Percentiles rank a stretch among this genome's conserved stretches.
These are phyloP conservation scores for Dipodomys stephensi DNA, from an alignment of 2,113 vertebrate species.

Conservation along the genomic window DNA sequence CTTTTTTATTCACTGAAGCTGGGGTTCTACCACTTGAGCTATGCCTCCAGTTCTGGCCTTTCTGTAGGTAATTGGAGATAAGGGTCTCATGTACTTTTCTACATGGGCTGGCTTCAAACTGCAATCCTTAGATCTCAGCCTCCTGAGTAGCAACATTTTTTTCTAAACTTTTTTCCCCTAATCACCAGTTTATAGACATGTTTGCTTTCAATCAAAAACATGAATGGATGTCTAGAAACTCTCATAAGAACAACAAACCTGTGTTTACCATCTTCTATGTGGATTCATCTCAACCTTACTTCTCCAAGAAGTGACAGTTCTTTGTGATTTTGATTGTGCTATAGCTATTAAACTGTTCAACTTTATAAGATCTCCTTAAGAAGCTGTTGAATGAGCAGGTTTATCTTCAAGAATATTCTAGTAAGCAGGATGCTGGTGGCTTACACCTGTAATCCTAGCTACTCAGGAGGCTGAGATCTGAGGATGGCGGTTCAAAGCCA, in stretches of 20 bases:
- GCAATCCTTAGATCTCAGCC: too few relatives aligned
- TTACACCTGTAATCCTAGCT: too few relatives aligned
- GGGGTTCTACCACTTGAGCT: too few relatives aligned
- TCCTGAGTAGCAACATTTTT: too few relatives aligned
- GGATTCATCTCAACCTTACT: neutral
- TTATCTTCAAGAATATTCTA: too few relatives aligned
- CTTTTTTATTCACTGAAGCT: neutral
- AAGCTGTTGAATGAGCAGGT: neutral
- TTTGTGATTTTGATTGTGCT: neutral
- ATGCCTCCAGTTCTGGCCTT: too few relatives aligned
- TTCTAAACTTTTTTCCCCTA: neutral
- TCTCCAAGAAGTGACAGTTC: neutral
- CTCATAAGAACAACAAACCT: neutral
- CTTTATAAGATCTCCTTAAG: neutral
- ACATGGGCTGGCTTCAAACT: too few relatives aligned
- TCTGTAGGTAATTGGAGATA: too few relatives aligned
- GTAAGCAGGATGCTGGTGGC: too few relatives aligned
- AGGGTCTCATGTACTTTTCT: too few relatives aligned
- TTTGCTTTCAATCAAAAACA: slow-evolving; percentile 16
- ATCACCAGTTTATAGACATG: neutral
- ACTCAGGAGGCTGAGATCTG: too few relatives aligned
- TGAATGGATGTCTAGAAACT: neutral
- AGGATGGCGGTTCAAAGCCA: too few relatives aligned
- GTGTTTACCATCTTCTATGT: neutral
- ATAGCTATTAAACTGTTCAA: neutral